These are phyloP conservation scores for Akabosia matsudoensis DNA, from an alignment of 1,140 invertebrate species.

Conservation along the genomic window DNA sequence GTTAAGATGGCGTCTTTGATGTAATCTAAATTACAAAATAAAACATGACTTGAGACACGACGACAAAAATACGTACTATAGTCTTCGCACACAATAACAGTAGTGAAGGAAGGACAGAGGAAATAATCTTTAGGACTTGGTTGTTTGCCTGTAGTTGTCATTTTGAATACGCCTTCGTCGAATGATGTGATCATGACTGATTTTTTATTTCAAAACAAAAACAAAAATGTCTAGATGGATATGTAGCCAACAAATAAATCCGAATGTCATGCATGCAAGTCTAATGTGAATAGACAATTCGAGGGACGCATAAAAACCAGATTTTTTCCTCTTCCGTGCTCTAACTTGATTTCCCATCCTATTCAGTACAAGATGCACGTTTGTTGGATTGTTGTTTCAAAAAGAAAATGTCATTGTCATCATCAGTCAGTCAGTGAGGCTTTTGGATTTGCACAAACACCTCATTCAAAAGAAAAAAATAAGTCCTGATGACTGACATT, in stretches of 20 bases:
- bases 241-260: no score
- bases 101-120: neutral
- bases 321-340: neutral
- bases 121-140: neutral
- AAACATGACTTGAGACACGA: neutral
- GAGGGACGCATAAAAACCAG: neutral
- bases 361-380: neutral
- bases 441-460: no score
- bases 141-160: neutral
- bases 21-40: neutral
- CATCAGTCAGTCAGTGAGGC: neutral
- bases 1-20: neutral
- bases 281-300: neutral
- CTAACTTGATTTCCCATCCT: no score
- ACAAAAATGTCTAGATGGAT: no score
- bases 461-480: neutral
- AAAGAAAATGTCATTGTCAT: conserved; percentile 24
- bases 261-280: neutral
- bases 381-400: neutral
- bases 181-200: no score
- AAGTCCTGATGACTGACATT: neutral
- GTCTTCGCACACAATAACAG: no score
- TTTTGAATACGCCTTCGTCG: neutral
- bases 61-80: neutral
- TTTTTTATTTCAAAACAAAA: conserved; percentile 1